These are phyloP conservation scores for Cantharis lateralis DNA, from an alignment of 2,888 invertebrate species.

Conservation along the genomic window DNA sequence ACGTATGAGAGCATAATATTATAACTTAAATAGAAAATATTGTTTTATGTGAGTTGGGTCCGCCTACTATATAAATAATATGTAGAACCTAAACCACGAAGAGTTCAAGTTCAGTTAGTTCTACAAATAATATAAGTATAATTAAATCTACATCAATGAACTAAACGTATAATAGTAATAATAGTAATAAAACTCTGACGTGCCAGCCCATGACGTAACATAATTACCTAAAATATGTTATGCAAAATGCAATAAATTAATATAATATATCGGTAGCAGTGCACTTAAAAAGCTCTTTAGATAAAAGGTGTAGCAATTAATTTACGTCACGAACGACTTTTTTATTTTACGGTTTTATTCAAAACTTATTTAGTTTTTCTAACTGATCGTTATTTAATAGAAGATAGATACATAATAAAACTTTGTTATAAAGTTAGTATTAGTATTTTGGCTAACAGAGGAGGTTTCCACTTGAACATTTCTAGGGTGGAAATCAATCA, in stretches of 20 bases:
- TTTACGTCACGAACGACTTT: too few relatives aligned
- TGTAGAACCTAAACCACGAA: constrained; percentile 18
- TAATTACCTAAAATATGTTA: too few relatives aligned
- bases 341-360: too few relatives aligned
- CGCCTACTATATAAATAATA: constrained; percentile 45
- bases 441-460: too few relatives aligned
- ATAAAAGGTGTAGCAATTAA: not conserved
- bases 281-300: not conserved
- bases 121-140: not conserved
- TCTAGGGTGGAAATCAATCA: too few relatives aligned
- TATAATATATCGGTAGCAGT: not conserved
- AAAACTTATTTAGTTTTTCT: too few relatives aligned
- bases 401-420: too few relatives aligned
- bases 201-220: not conserved
- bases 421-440: too few relatives aligned
- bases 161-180: not conserved
- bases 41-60: constrained; percentile 43
- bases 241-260: too few relatives aligned
- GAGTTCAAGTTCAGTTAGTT: constrained; percentile 5
- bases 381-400: too few relatives aligned
- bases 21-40: constrained; percentile 39
- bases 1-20: constrained; percentile 24
- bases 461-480: too few relatives aligned
- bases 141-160: not conserved
- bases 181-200: not conserved